Conservation (phyloP, 2,888 invertebrate species). For the Brachyptera risi region DNA sequence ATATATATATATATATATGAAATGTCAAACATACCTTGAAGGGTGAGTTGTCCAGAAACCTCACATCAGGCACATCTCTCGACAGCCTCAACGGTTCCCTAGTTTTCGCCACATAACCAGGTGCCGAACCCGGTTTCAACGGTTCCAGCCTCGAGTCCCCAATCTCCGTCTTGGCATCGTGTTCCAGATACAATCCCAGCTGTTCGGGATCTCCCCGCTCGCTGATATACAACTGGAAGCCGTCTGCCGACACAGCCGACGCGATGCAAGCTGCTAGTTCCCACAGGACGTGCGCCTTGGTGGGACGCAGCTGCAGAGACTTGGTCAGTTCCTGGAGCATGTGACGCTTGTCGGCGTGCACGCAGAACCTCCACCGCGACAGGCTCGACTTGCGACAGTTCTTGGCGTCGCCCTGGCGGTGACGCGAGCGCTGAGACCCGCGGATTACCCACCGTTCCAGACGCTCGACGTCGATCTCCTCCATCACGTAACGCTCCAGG, state of each 20-base stretch:
- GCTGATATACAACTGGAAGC: conserved; percentile 57
- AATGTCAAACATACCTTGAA: background rate
- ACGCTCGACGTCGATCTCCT: conserved; percentile 58
- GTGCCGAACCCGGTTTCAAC: conserved; percentile 35
- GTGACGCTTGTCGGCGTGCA: conserved; percentile 60
- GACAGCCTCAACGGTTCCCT: conserved; percentile 49
- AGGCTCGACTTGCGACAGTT: conserved; percentile 52
- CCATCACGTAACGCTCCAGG: conserved; percentile 59
- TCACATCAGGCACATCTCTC: conserved; percentile 45
- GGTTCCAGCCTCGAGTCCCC: conserved; percentile 42
- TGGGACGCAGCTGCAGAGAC: conserved; percentile 56
- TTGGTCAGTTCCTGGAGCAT: conserved; percentile 60
- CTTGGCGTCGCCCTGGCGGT: conserved; percentile 40
- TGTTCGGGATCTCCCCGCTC: conserved; percentile 46
- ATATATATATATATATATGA: too few species aligned
- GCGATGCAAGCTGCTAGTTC: conserved; percentile 63
- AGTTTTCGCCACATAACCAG: conserved; percentile 47
- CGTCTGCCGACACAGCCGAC: conserved; percentile 62
- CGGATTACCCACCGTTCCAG: conserved; percentile 63
- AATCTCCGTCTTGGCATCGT: conserved; percentile 29
- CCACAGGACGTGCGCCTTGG: conserved; percentile 60
- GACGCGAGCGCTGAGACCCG: conserved; percentile 50
- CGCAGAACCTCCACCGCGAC: conserved; percentile 53
- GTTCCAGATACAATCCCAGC: conserved; percentile 43
- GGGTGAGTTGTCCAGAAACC: conserved; percentile 46